A percentile compares a stretch with the other conserved stretches of the same genome.
Evolutionary conservation across 2,113 vertebrate species (phyloP).

Genomic region (Melanostigma gelatinosum): DNA sequence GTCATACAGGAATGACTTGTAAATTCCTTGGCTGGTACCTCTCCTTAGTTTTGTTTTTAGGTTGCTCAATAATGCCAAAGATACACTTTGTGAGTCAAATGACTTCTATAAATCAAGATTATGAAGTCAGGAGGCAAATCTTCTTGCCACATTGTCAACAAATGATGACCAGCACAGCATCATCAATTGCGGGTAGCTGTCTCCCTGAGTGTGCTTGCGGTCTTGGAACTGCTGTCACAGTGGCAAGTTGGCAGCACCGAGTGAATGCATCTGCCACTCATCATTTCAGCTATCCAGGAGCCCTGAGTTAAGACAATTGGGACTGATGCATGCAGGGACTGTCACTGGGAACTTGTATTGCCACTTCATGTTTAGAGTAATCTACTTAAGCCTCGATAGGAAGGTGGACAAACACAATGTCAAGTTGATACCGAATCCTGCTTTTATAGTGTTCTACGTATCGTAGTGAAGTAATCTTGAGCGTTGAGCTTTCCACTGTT

Average conservation of each 20-base stretch:
- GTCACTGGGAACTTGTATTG: conserved; percentile 6
- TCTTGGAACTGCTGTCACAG: conserved; percentile 39
- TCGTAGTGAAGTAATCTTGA: neutral
- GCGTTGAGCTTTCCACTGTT: neutral
- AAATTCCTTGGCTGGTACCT: conserved; percentile 6
- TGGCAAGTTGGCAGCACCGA: conserved; percentile 23
- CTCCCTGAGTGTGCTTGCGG: neutral
- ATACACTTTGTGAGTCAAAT: conserved; percentile 38
- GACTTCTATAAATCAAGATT: conserved; percentile 36
- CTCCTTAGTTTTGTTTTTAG: neutral
- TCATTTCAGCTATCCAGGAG: conserved; percentile 17
- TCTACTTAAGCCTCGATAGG: neutral
- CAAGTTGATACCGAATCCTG: neutral
- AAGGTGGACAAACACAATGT: neutral
- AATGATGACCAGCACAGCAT: conserved; percentile 29
- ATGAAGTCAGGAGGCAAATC: conserved; percentile 38
- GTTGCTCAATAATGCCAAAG: neutral
- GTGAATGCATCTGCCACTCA: conserved; percentile 39
- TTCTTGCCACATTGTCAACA: conserved; percentile 32
- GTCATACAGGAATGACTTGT: neutral
- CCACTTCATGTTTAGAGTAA: neutral
- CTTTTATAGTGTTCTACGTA: neutral
- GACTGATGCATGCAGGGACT: conserved; percentile 6
- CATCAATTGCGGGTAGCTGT: conserved; percentile 44
- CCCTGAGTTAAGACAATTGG: neutral